Evolutionary conservation across 2,113 vertebrate species (phyloP), one percentile per base, ranked within the genome.

Genomic region (Cathartes aura): DNA sequence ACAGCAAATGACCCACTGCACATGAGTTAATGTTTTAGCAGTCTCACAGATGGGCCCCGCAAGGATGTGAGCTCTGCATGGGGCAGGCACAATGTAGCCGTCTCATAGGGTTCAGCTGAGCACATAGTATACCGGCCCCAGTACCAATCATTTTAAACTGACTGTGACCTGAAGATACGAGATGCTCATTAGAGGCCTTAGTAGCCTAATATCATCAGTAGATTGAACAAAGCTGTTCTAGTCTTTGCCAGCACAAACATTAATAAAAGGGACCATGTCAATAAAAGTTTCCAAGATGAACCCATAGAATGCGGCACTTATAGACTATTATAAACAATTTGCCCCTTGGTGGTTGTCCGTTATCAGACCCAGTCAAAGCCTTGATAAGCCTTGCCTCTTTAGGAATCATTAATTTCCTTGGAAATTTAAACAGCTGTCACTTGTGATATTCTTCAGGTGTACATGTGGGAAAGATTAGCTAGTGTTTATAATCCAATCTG

Each of bases 351-450:
- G 95, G 95, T 79, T 97, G 96, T 97, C 95, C 8, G 32, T 98
- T 98, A 98, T 99, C 98, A 98, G 97, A 81, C 88, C 83, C 95
- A 96, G 97, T 97, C 97, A 97, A 97, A 98, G 92, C 78, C 95
- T 92, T 90, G 98, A 98, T 98, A 98, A 99, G 98, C 70, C 63
- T 95, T 97, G 96, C 97, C 97, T 98, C 98, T 98, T 98, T 98
- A 98, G 94, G 98, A 98, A 97, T 98, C 98, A 98, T 99, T 99
- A 98, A 98, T 98, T 98, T 98, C 87, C 97, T 86, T 98, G 95
- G 94, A 98, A 98, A 98, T 98, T 99, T 98, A 99, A 99, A 99
- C 98, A 99, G 98, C 98, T 99, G 98, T 99, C 98, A 98, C 94
- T 98, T 98, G 98, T 99, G 98, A 98, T 95, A 98, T 96, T 98